A percentile compares a stretch with the other conserved stretches of the same genome.
Conservation (phyloP, 2,113 vertebrate species). For the Melanerpes formicivorus region DNA sequence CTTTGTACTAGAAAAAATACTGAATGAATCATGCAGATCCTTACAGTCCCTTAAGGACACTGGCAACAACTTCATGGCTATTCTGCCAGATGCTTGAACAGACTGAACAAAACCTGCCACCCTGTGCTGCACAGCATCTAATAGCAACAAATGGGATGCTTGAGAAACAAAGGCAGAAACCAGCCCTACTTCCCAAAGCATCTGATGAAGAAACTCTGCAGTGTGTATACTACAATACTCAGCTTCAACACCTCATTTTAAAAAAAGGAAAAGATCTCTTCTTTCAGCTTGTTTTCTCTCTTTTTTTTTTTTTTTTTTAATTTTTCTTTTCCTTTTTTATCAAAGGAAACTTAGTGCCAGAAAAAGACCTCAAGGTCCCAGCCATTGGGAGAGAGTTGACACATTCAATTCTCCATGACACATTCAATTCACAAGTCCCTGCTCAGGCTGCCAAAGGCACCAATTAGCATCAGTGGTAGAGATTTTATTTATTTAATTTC, state of each 20-base stretch:
- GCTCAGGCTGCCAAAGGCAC: slow-evolving; percentile 53
- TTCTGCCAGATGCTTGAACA: slow-evolving; percentile 49
- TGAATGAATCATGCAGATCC: slow-evolving; percentile 54
- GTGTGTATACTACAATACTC: not conserved
- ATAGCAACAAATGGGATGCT: slow-evolving; percentile 4
- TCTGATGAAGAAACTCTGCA: not conserved
- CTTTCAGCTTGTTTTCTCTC: slow-evolving; percentile 6
- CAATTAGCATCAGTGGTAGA: slow-evolving; percentile 51
- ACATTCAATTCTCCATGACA: slow-evolving; percentile 65
- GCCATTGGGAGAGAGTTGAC: slow-evolving; percentile 42
- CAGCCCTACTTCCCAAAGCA: not conserved
- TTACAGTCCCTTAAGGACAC: slow-evolving; percentile 56
- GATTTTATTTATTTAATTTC: slow-evolving; percentile 60
- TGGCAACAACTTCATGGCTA: slow-evolving; percentile 26
- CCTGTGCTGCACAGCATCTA: not conserved
- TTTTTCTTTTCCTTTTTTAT: not conserved
- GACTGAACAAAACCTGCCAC: slow-evolving; percentile 53
- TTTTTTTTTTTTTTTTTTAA: no score
- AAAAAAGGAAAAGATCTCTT: slow-evolving; percentile 29
- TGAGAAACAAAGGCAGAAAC: slow-evolving; percentile 11
- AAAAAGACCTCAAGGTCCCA: slow-evolving; percentile 51
- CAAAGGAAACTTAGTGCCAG: slow-evolving; percentile 43
- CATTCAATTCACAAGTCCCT: slow-evolving; percentile 48
- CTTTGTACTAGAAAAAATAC: slow-evolving; percentile 35
- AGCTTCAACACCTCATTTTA: slow-evolving; percentile 36